These are phyloP conservation scores for Uria aalge DNA, from an alignment of 2,113 vertebrate species.

Conservation along the genomic window DNA sequence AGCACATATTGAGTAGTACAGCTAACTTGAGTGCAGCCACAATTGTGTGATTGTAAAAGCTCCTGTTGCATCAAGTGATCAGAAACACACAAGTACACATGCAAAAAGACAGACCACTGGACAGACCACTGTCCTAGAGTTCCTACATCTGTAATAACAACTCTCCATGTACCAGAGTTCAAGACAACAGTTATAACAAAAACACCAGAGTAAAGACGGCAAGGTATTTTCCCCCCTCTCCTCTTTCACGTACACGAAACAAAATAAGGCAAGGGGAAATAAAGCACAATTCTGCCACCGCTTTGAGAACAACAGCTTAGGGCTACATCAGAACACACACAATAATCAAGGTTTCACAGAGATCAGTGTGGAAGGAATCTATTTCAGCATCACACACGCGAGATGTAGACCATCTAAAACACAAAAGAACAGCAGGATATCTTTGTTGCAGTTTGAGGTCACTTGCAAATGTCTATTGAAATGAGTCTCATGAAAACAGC, in stretches of 20 bases:
- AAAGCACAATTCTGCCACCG: neutral
- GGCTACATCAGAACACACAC: neutral
- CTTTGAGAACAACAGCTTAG: neutral
- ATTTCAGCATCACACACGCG: neutral
- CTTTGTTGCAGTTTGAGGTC: neutral
- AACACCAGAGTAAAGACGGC: neutral
- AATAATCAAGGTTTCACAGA: neutral
- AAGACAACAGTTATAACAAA: neutral
- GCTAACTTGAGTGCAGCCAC: neutral
- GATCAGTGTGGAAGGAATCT: neutral
- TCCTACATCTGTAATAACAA: neutral
- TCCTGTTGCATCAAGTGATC: neutral
- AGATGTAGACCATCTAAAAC: neutral
- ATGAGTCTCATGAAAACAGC: neutral
- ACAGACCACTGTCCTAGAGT: too few relatives aligned
- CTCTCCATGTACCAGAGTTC: neutral
- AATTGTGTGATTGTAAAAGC: neutral
- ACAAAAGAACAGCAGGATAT: constrained; percentile 6
- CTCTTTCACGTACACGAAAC: neutral
- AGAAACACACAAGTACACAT: neutral
- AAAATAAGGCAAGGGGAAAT: neutral
- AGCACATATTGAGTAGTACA: neutral
- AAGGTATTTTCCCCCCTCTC: neutral
- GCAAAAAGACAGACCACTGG: neutral
- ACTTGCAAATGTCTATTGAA: neutral